Evolutionary conservation across 2,888 invertebrate species (phyloP), one percentile per base, ranked within the genome.

Genomic region (Mesorhabditis sp.): DNA sequence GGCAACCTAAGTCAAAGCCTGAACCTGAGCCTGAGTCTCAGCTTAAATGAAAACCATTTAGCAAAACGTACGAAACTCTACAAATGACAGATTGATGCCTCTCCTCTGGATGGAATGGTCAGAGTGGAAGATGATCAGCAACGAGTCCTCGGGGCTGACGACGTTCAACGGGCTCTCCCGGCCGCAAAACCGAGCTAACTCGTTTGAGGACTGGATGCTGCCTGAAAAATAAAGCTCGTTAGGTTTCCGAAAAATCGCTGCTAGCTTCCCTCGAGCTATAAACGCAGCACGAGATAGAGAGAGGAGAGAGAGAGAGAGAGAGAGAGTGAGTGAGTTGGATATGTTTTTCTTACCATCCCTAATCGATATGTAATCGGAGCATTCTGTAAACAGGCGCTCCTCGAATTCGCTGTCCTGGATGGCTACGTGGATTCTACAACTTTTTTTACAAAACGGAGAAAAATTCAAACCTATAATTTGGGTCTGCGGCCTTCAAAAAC

Each of bases 381-480:
- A 50, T n/a, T 50, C 58, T 10, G 58, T 13, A n/a, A 50, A 50
- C n/a, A 50, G n/a, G n/a, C 58, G 58, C 7, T 50, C 58, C 58
- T 50, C 58, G n/a, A 50, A 50, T 50, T 50, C 58, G 58, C 58
- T 50, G n/a, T 50, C 58, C 7, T 50, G n/a, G n/a, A 50, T n/a
- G 58, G 58, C n/a, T 10, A 50, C 58, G n/a, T 50, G 58, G n/a
- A 50, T 50, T 50, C 58, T 50, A 50, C 7, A 50, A n/a, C 1
- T 50, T 50, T 10, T 13, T 50, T n/a, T 50, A 50, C 58, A 50
- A 50, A 50, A 2, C 58, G 7, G 7, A 50, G 10, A 50, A 50
- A 10, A 50, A 50, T 50, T 10, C 1, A 13, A 13, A 50, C 58
- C 58, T 50, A 13, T 10, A 10, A 50, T 50, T 50, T 13, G 58